Evolutionary conservation across 2,113 vertebrate genomes (phyloP).

Genomic region (Hemiscyllium ocellatum): DNA sequence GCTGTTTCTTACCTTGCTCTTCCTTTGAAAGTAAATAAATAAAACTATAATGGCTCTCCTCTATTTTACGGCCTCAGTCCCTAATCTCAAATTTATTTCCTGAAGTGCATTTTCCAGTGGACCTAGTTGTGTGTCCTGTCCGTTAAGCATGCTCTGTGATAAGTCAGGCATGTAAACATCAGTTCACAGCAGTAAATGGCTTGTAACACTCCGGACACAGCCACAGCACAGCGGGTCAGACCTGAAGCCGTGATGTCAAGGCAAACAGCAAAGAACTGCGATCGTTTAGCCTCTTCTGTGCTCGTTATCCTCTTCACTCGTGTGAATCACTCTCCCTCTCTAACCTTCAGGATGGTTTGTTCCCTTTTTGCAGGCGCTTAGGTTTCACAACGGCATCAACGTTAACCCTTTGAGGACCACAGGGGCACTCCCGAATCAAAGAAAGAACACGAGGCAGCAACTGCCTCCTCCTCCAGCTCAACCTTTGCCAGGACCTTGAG

Average conservation of each 20-base stretch:
- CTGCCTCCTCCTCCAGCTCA: neutral
- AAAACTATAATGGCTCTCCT: constrained; percentile 7
- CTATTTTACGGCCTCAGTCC: constrained; percentile 23
- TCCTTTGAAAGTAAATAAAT: constrained; percentile 26
- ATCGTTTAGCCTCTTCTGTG: constrained; percentile 22
- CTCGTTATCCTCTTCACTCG: constrained; percentile 19
- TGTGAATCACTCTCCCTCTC: constrained; percentile 26
- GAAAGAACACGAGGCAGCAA: neutral
- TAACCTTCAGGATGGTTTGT: constrained; percentile 25
- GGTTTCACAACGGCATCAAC: neutral
- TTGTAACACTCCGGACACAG: constrained; percentile 16
- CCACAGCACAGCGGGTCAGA: constrained; percentile 28
- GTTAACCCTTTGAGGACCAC: constrained; percentile 20
- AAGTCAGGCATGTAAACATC: constrained; percentile 30
- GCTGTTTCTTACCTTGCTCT: constrained; percentile 1
- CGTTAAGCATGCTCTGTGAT: constrained; percentile 20
- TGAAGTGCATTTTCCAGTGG: neutral
- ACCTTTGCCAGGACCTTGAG: neutral
- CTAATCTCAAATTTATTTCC: constrained; percentile 27
- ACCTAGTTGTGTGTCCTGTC: constrained; percentile 28
- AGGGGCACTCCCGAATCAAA: neutral
- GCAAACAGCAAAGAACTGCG: constrained; percentile 18
- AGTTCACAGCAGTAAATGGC: constrained; percentile 20
- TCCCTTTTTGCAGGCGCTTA: constrained; percentile 29
- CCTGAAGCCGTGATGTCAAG: neutral